Conservation (phyloP, 2,797 vertebrate species). For the Enteromius unitaeniatus region DNA sequence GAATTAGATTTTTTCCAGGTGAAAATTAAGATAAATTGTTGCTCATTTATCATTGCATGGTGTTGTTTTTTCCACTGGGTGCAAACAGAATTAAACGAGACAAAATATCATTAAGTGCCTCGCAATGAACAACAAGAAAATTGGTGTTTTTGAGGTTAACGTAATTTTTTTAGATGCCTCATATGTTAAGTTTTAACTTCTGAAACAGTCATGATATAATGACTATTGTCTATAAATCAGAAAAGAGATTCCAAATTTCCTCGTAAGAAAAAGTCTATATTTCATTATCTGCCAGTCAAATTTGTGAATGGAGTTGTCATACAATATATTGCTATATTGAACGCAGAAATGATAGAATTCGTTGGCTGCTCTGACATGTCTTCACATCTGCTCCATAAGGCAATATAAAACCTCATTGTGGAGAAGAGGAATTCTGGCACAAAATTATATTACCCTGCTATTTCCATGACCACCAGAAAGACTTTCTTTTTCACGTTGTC, state of each 20-base stretch:
- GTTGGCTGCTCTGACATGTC: slow-evolving; percentile 5
- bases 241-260: background rate
- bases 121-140: background rate
- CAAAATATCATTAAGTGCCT: slow-evolving; percentile 15
- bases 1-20: background rate
- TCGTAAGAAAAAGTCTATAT: background rate
- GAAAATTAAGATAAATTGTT: slow-evolving; percentile 16
- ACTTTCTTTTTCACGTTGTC: slow-evolving; percentile 23
- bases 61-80: background rate
- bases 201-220: background rate
- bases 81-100: background rate
- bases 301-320: background rate
- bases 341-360: slow-evolving; percentile 12
- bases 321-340: background rate
- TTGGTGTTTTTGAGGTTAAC: background rate
- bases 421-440: slow-evolving; percentile 30
- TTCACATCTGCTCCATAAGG: slow-evolving; percentile 26
- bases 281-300: background rate
- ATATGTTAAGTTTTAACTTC: background rate
- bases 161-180: background rate
- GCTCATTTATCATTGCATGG: slow-evolving; percentile 9
- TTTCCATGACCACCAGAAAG: slow-evolving; percentile 24
- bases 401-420: slow-evolving; percentile 33
- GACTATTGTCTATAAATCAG: background rate
- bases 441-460: slow-evolving; percentile 4